Evolutionary conservation across 2,113 vertebrate genomes (phyloP), one percentile per base, ranked within the genome.

Genomic region (Melanotaenia duboulayi): DNA sequence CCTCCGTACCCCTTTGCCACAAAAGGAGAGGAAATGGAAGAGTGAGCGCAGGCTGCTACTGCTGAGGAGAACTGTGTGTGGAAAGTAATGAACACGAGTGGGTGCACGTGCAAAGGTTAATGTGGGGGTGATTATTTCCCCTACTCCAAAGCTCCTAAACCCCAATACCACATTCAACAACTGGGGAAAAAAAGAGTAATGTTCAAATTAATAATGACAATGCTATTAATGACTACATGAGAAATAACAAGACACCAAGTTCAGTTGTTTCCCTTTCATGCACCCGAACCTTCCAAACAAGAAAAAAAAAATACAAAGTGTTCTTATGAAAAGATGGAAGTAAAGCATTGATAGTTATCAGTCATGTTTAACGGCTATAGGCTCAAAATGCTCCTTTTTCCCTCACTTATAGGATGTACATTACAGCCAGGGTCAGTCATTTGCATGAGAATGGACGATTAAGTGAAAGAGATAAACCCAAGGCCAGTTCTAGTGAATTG

Each of bases 391-490:
- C 84, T 61, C 64, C 39, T 73, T 79, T 74, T 65, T 76, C 80
- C 28, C 86, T 86, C 88, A 89, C 89, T 86, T 89, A 83, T 86
- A 85, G 57, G 83, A 90, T 87, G 89, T 89, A 89, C 89, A 85
- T 90, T 89, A 87, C 83, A 85, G 80, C 69, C 42, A 83, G 86
- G 88, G 87, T 81, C 87, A 88, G 84, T 50, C 76, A 93, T 90
- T 91, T 90, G 83, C 87, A 91, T 90, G 82, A 92, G 87, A 91
- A 89, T 90, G 76, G 80, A 86, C 80, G 74, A 87, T 88, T 88
- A 91, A 81, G 76, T 84, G 84, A 86, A 89, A 91, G 82, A 86
- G 88, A 91, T 83, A 89, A 90, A 91, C 86, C 82, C 80, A 86
- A 83, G 85, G 86, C 81, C 81, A 88, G 86, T 85, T 89, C 83